phyloP scores from a whole-genome alignment of 2,888 invertebrate genomes.

The Folsomia candida region DNA sequence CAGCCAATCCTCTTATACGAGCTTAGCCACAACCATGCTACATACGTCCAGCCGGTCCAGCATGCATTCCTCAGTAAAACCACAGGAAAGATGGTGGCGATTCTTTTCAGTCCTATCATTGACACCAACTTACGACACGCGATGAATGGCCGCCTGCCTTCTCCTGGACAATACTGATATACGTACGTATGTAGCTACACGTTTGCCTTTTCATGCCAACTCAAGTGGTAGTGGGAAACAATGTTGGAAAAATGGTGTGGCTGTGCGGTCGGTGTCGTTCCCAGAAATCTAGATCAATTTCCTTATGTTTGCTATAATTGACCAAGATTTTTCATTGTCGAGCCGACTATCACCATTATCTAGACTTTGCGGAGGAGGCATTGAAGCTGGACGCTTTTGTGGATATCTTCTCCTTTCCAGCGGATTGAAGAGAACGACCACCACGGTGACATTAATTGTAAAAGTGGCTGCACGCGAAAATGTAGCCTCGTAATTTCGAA shows the following conservation, averaged over 20 bases:
- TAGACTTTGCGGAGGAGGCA: neutral
- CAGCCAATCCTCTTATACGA: neutral
- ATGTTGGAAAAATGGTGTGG: neutral
- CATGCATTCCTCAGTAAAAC: too few species aligned
- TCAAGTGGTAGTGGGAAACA: neutral
- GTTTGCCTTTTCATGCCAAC: neutral
- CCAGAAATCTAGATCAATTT: constrained; percentile 18
- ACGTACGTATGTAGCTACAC: too few species aligned
- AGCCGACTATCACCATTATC: neutral
- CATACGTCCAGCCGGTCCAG: too few species aligned
- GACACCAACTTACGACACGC: neutral
- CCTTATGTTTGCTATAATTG: constrained; percentile 13
- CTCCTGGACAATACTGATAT: too few species aligned
- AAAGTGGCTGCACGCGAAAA: too few species aligned
- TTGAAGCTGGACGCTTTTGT: neutral
- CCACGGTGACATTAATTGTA: too few species aligned
- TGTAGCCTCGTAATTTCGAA: too few species aligned
- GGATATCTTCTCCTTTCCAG: too few species aligned
- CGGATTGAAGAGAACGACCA: neutral
- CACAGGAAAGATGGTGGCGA: neutral
- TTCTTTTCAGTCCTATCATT: neutral
- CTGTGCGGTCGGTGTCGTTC: constrained; percentile 3
- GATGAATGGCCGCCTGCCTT: neutral
- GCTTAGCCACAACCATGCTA: too few species aligned
- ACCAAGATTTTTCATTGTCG: constrained; percentile 13